These are phyloP conservation scores for Callyntrura sp. DNA, from an alignment of 2,888 invertebrate genomes.

Conservation along the genomic window DNA sequence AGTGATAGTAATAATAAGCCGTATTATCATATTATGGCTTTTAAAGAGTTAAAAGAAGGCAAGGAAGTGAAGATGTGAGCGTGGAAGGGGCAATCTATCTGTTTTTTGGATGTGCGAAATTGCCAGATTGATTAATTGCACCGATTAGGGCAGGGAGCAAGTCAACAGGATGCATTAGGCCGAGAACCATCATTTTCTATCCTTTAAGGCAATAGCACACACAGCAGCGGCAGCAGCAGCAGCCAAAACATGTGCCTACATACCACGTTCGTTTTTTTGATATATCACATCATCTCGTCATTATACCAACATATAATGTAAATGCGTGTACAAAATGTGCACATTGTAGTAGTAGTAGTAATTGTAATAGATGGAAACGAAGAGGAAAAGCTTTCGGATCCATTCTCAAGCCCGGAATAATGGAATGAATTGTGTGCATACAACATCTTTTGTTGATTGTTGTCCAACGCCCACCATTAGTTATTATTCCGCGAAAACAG, in stretches of 20 bases:
- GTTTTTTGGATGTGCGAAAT: conserved; percentile 72
- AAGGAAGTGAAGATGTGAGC: conserved; percentile 42
- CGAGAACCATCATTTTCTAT: conserved; percentile 32
- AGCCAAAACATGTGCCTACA: not conserved
- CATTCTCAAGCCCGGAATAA: conserved; percentile 11
- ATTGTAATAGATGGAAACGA: too few species aligned
- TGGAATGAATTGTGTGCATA: conserved; percentile 36
- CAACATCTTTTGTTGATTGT: conserved; percentile 70
- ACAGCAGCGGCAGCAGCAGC: not conserved
- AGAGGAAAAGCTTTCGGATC: conserved; percentile 1
- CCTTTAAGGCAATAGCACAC: not conserved
- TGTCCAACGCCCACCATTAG: conserved; percentile 75
- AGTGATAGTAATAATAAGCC: conserved; percentile 13
- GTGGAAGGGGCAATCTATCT: conserved; percentile 46
- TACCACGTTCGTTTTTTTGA: not conserved
- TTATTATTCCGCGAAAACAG: conserved; percentile 61
- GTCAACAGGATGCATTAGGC: conserved; percentile 72
- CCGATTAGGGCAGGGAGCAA: conserved; percentile 74
- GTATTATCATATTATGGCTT: not conserved
- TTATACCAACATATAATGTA: not conserved
- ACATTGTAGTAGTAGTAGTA: too few species aligned
- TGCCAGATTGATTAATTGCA: conserved; percentile 75
- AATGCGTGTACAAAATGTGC: not conserved
- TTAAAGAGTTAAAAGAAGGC: not conserved
- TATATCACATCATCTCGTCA: not conserved